Conservation (phyloP, 2,888 invertebrate species). For the Charanyca ferruginea region DNA sequence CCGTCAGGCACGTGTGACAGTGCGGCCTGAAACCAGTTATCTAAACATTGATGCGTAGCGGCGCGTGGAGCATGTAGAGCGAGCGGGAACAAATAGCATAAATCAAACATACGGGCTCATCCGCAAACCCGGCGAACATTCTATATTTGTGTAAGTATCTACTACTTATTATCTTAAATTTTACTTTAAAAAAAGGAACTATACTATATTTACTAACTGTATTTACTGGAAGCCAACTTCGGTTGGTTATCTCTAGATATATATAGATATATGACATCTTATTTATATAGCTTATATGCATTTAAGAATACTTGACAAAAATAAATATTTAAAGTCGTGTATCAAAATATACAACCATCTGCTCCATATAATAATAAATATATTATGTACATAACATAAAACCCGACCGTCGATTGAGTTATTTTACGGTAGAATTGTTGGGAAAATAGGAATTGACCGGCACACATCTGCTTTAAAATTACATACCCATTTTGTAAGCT, state of each 20-base stretch:
- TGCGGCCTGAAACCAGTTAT: background rate
- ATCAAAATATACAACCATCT: background rate
- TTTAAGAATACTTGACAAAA: background rate
- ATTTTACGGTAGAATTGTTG: too few relatives aligned
- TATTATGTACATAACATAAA: too few relatives aligned
- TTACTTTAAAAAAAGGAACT: constrained; percentile 9
- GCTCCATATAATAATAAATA: background rate
- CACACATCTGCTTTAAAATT: too few relatives aligned
- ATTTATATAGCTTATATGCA: background rate
- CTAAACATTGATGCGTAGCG: background rate
- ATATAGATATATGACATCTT: background rate
- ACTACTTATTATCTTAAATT: constrained; percentile 14
- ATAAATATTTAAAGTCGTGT: background rate
- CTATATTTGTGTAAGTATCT: constrained; percentile 10
- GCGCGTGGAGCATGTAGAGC: background rate
- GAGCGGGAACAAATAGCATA: constrained; percentile 33
- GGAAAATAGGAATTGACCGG: too few relatives aligned
- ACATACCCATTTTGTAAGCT: too few relatives aligned
- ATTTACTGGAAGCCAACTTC: background rate
- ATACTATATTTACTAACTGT: background rate
- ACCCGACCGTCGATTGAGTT: too few relatives aligned
- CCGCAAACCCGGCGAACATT: background rate
- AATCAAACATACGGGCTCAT: background rate
- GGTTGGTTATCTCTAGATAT: background rate
- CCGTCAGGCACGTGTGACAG: too few relatives aligned